Evolutionary conservation across 1,140 invertebrate species (phyloP), one percentile per base, ranked within the genome.

Genomic region (Antheraea pernyi): DNA sequence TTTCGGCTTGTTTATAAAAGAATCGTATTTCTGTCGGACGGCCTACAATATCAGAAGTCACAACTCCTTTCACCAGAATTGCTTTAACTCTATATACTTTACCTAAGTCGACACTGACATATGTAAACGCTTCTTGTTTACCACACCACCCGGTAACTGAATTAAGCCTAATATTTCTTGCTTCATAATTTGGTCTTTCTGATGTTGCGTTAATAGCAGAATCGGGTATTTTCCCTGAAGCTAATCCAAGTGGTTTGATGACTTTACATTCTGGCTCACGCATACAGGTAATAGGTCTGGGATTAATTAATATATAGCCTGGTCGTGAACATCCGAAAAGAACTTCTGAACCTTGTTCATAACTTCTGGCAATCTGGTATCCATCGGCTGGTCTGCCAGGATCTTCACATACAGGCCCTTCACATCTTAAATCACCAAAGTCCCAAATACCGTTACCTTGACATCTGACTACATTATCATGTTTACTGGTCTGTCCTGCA

Each of bases 131-230:
- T 93, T 98, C 97, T 92, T 97, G 96, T 86, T 97, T 97, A 30
- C 97, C 97, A 92, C 98, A 99, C 98, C 98, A 99, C 48, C 98
- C 98, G 61, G 98, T 99, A 3, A 97, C 97, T 2, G 97, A 98
- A 85, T 98, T 98, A 11, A 99, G 85, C n/a, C 98, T 94, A 4
- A 98, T 95, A 83, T 98, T 97, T 82, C 93, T 96, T 0, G 97
- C 97, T 94, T 98, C 97, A 84, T 98, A 98, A 80, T 98, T 98
- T 67, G 97, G 96, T 82, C 96, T 94, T 93, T 98, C 97, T 6
- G 97, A 98, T 0, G 98, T 99, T 7, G 98, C 98, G 86, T 99
- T 98, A 64, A 99, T 99, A n/a, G 98, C 97, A 11, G 96, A 97
- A 85, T 99, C 98, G 0, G 98, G 98, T 76, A 99, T 99, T 78